A percentile compares a stretch with the other conserved stretches of the same genome.
Evolutionary conservation across 2,888 invertebrate species (phyloP).

Genomic region (Orthosia cruda): DNA sequence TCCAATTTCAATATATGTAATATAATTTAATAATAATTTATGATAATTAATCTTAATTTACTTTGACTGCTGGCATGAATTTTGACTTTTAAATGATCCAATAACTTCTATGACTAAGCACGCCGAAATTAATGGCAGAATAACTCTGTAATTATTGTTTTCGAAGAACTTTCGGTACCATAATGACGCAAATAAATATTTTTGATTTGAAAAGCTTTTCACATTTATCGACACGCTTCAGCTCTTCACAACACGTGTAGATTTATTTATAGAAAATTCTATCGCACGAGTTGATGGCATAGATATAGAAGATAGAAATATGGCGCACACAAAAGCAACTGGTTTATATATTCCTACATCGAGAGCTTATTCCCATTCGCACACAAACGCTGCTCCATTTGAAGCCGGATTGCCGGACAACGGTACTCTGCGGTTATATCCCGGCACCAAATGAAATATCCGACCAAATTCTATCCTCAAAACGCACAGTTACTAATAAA

Average conservation of each 20-base stretch:
- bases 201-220: not conserved
- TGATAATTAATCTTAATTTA: too few relatives aligned
- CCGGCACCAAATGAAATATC: constrained; percentile 41
- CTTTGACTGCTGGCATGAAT: too few relatives aligned
- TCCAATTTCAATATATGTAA: too few relatives aligned
- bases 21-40: too few relatives aligned
- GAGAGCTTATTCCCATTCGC: constrained; percentile 63
- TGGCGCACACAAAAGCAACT: constrained; percentile 37
- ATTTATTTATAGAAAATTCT: constrained; percentile 23
- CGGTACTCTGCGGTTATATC: constrained; percentile 59
- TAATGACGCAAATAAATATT: too few relatives aligned
- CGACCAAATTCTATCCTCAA: constrained; percentile 13
- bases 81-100: too few relatives aligned
- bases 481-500: constrained; percentile 44
- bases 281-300: constrained; percentile 1
- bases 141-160: too few relatives aligned
- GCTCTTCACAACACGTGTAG: constrained; percentile 14
- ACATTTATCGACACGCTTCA: constrained; percentile 14
- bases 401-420: constrained; percentile 68
- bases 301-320: constrained; percentile 10
- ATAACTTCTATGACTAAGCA: too few relatives aligned
- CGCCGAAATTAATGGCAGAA: too few relatives aligned
- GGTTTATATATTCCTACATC: constrained; percentile 50
- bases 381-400: constrained; percentile 65
- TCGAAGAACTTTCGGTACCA: too few relatives aligned